Percentiles rank a stretch among this genome's conserved stretches.
Conservation (phyloP, 1,140 invertebrate species). For the Zaprionus davidi region DNA sequence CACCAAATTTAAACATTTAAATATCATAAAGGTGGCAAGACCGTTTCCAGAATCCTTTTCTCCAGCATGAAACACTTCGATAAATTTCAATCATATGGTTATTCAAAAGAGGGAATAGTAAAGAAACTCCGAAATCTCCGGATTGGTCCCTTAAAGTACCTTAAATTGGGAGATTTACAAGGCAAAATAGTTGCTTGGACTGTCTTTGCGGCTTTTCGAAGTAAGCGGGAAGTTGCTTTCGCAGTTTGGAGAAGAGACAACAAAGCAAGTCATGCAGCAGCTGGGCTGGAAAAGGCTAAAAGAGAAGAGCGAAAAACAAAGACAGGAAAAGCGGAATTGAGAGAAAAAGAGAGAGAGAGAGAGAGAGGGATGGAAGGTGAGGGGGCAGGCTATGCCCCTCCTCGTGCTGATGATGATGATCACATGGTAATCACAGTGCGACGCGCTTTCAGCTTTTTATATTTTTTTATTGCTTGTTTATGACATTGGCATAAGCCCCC, state of each 20-base stretch:
- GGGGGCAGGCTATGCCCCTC: neutral
- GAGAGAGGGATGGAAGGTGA: neutral
- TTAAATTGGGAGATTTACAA: neutral
- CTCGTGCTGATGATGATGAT: slow-evolving; percentile 71
- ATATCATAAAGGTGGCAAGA: too few relatives aligned
- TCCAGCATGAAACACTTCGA: too few relatives aligned
- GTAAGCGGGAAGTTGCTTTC: neutral
- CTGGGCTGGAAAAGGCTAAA: neutral
- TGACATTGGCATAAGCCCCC: slow-evolving; percentile 59
- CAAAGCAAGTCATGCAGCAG: neutral
- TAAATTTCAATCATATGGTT: too few relatives aligned
- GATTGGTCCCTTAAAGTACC: neutral
- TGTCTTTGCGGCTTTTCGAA: neutral
- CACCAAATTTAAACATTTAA: too few relatives aligned
- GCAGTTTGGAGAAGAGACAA: neutral
- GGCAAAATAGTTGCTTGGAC: neutral
- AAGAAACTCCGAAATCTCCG: too few relatives aligned
- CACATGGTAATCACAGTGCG: slow-evolving; percentile 76
- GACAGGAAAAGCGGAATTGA: too few relatives aligned
- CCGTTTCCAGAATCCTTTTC: too few relatives aligned
- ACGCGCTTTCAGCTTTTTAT: slow-evolving; percentile 68
- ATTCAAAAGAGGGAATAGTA: too few relatives aligned
- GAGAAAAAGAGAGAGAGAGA: neutral
- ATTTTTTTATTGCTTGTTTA: slow-evolving; percentile 80
- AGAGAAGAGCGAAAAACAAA: neutral